These are phyloP conservation scores for Cheumatopsyche charites DNA, from an alignment of 1,140 invertebrate species.

Conservation along the genomic window DNA sequence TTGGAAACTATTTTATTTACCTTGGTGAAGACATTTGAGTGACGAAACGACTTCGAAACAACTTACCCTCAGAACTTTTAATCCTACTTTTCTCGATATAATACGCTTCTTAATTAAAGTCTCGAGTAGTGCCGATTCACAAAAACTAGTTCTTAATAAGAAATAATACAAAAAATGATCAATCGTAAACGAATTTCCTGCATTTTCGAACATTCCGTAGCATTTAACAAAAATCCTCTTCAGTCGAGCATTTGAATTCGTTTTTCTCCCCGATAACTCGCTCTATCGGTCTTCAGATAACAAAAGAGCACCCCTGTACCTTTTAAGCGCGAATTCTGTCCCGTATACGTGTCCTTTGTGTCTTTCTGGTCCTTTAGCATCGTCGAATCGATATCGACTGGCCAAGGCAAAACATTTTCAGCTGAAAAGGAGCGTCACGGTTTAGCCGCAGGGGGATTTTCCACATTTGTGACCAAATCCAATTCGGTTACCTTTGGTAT, in stretches of 20 bases:
- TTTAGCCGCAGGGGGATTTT: not conserved
- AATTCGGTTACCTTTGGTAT: slow-evolving; percentile 4
- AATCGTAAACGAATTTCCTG: no score
- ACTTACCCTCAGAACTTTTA: no score
- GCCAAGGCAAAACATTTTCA: slow-evolving; percentile 11
- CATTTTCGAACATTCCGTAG: no score
- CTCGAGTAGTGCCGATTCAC: no score
- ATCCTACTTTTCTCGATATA: no score
- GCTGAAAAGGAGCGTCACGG: slow-evolving; percentile 2
- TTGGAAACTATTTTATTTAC: no score
- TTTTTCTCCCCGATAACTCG: not conserved
- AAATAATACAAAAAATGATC: no score
- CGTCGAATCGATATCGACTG: not conserved
- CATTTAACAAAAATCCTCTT: not conserved
- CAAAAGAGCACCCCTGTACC: not conserved
- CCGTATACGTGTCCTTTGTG: slow-evolving; percentile 5
- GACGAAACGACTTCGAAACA: no score
- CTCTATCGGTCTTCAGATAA: not conserved
- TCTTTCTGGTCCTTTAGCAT: not conserved
- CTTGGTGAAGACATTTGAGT: no score
- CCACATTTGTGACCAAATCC: slow-evolving; percentile 20
- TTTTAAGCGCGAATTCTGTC: not conserved
- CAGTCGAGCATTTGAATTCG: not conserved
- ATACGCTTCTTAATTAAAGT: no score
- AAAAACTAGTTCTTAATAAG: no score